Evolutionary conservation across 2,113 vertebrate genomes (phyloP), one percentile per base, ranked within the genome.

Genomic region (Indicator indicator): DNA sequence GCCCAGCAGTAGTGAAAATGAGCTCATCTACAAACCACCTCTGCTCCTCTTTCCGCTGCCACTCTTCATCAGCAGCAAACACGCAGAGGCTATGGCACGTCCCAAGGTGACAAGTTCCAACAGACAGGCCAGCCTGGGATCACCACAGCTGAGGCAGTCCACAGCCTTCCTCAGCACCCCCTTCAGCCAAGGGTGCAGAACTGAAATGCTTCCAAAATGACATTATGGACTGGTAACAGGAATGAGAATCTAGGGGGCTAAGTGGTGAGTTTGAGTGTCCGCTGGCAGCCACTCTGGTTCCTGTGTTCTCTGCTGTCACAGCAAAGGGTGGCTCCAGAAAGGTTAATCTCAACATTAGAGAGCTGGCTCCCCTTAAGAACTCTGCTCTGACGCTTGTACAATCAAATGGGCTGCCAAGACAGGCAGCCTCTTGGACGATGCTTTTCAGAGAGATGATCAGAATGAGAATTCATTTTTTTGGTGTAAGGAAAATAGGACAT

Each of bases 401-500:
- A 77, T 20, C 55, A 21, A 56, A 23, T 7, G 46, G 12, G 30
- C 65, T 68, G 56, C 76, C 44, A 3, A 68, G 65, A 38, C 11
- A 11, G 23, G 16, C 16, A n/a, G 32, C 21, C 80, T 32, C 3
- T 72, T 21, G 20, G 54, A 32, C 33, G 3, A 2, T 8, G 32
- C 11, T 83, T 87, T 70, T 32, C 59, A 74, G 44, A 16, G 11
- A 64, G 44, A 13, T 15, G 11, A 44, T 70, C 56, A 50, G 40
- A 93, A 87, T 17, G 21, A 12, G 44, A 32, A 5, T 26, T 55
- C 36, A 50, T 36, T 38, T 36, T 36, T 59, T 30, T 18, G 7
- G 3, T 40, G 2, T 8, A 23, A 60, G 28, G 27, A 40, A 73
- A 82, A 30, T 0, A 0, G 16, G 46, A 62, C 1, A 3, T 0